Evolutionary conservation across 2,888 invertebrate species (phyloP), one percentile per base, ranked within the genome.

Genomic region (Nomada ferruginata): DNA sequence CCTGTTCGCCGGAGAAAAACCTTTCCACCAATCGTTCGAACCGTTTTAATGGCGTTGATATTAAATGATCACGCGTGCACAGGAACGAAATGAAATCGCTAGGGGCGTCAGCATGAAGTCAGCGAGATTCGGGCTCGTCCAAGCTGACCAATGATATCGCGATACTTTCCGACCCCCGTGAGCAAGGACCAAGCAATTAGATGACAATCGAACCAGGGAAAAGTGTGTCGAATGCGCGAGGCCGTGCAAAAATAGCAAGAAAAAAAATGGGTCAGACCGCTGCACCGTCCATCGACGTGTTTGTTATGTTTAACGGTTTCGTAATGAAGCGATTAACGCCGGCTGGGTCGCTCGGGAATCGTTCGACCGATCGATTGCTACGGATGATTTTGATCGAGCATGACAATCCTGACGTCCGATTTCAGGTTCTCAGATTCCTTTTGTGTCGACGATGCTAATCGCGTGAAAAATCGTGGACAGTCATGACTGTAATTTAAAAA

Each of bases 51-150:
- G 2, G 15, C 11, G 13, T 3, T 47, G 15, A 47, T 47, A 47
- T 47, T 47, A 47, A 15, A 47, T 15, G 47, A 36, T 47, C 11
- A 26, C 20, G 42, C 20, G 13, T 13, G 7, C 5, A 36, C 36
- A 15, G 15, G 66, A 15, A n/a, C 53, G 44, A 69, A 61, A 36
- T 36, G 0, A 36, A 36, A 76, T 36, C 66, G 86, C 76, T 73
- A 68, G 66, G n/a, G 81, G 86, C 79, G 57, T 69, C 20, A 26
- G 42, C 44, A 68, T 60, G 82, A 84, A 76, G 59, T 73, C 60
- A 71, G 65, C 79, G 84, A 42, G 53, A 81, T 72, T 77, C 61
- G 10, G 60, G 29, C 44, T 73, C 55, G 52, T 53, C 50, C 23
- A 23, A 64, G 70, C 50, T 15, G 20, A 20, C 53, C 73, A 73